Percentiles rank a stretch among this genome's conserved stretches.
Evolutionary conservation across 2,113 vertebrate species (phyloP).

Genomic region (Leptosomus discolor): DNA sequence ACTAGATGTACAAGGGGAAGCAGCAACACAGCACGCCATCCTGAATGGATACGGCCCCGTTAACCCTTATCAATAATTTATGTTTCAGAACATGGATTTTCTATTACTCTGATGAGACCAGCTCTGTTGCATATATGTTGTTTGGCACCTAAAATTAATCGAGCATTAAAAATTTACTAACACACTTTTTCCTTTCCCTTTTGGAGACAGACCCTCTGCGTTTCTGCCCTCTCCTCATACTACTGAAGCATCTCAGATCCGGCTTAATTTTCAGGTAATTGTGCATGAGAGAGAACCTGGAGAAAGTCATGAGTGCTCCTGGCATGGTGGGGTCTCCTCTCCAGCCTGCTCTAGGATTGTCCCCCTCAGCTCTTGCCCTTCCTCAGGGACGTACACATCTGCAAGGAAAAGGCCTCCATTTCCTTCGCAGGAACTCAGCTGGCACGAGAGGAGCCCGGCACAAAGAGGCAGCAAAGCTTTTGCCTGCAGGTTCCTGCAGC

Average conservation of each 20-base stretch:
- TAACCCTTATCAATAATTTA: constrained; percentile 18
- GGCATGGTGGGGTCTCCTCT: neutral
- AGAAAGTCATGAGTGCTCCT: neutral
- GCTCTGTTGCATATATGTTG: neutral
- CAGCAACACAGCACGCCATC: neutral
- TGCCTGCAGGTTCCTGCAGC: neutral
- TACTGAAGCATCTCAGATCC: fast-evolving
- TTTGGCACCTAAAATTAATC: neutral
- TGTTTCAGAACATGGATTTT: neutral
- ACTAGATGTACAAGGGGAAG: neutral
- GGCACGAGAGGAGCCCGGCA: neutral
- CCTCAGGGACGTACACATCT: neutral
- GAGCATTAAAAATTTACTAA: neutral
- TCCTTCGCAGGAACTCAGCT: neutral
- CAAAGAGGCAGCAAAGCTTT: neutral
- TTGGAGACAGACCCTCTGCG: neutral
- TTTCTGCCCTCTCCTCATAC: neutral
- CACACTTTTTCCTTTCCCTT: neutral
- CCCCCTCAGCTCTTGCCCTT: neutral
- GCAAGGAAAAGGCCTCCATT: neutral
- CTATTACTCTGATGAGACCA: neutral
- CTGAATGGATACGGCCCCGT: neutral
- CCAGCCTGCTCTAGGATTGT: neutral
- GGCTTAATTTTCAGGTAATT: neutral
- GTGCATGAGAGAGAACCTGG: neutral